Evolutionary conservation across 2,113 vertebrate genomes (phyloP), one percentile per base, ranked within the genome.

Genomic region (Heterochromis multidens): DNA sequence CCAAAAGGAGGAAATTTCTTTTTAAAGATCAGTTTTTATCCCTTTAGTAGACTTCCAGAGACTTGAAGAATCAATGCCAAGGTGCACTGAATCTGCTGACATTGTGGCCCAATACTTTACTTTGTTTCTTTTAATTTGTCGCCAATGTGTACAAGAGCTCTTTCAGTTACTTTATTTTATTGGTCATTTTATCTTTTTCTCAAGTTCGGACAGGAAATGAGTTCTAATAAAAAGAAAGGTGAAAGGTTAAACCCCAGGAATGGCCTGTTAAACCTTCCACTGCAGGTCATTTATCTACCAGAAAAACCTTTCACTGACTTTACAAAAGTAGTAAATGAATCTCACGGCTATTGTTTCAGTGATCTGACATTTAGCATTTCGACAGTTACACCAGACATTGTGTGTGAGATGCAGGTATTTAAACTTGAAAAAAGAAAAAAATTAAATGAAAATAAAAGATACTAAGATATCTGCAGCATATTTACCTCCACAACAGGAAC

Each of bases 401-500:
- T 56, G 80, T 81, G 60, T 7, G 57, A 79, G 59, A 56, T 62
- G 61, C 60, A 27, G 79, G 58, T 43, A 65, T 54, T 78, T 35
- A 35, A 33, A 80, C 83, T 70, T 29, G 49, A 11, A 27, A 7
- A 70, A 72, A 43, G 78, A 81, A 62, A 33, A 17, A 63, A 82
- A 88, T 49, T 14, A 77, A 43, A 79, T 12, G 19, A 46, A 78
- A 33, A 81, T 33, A 40, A 77, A 63, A 33, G 40, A 80, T 3
- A 25, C 57, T 31, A 5, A 76, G 61, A 88, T 7, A n/a, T 31
- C 9, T 1, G 13, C 19, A 54, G 35, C 49, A 46, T 60, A 79
- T 87, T 97, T 94, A 99, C 98, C 97, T 98, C 96, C 31, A 97
- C 92, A 31, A 98, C 97, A 0, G 97, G 97, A 72, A 97, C 90